Base-by-base conservation (phyloP, 2,797 vertebrate species). In the Aldrovandia affinis region DNA sequence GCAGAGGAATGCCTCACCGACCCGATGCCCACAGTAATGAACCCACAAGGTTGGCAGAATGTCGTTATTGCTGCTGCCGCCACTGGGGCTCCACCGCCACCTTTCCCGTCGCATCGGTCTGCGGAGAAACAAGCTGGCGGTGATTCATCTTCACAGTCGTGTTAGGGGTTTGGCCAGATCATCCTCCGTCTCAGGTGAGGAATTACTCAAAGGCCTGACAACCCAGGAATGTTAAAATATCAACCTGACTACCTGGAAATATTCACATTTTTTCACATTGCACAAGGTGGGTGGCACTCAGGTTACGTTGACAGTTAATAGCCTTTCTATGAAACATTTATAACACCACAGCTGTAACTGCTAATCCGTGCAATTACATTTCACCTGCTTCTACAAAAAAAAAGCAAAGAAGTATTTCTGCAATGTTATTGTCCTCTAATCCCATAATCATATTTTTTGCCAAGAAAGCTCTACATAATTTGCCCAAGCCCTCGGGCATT, bases 151-250 rank as follows among this genome's bases (percentile, higher is more conserved):
- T 30, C 14, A 33, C 39, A 10, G 73, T 77, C 28, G 22, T 18
- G n/a, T 15, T 55, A 30, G 0, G 10, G n/a, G n/a, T 33, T 52
- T 54, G 44, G 7, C 25, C 44, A 79, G n/a, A 7, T 52, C 77
- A 30, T 47, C 22, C n/a, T n/a, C n/a, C n/a, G n/a, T 12, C 77
- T 14, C n/a, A n/a, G 77, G 70, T 42, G 70, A 75, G 73, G 73
- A 77, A 77, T 77, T 77, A 77, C 47, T 79, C 9, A 54, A 54
- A 28, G 10, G n/a, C 42, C 47, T 55, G 78, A 30, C 78, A 79
- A 20, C 50, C 78, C 1, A 22, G 78, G 55, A 54, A 79, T 55
- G 18, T 54, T 65, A 28, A 65, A 30, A 65, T 12, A 65, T 30
- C n/a, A n/a, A n/a, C n/a, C 61, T 14, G 61, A 65, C 8, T 50